phyloP scores from a whole-genome alignment of 2,797 vertebrate genomes.

The Gallinago nigripennis region DNA sequence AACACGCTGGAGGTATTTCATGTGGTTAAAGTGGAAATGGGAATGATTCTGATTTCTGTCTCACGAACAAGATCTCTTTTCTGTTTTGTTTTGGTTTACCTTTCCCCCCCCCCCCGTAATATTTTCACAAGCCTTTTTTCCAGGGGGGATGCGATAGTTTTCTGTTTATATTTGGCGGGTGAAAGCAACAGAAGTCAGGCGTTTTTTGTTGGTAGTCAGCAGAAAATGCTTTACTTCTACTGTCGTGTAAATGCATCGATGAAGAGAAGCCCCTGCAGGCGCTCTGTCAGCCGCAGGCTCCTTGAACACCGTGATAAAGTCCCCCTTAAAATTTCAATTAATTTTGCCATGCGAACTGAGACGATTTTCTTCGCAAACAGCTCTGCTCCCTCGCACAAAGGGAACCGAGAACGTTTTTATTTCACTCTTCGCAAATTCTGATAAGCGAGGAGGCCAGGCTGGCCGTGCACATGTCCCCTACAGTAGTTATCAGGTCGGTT shows the following conservation, averaged over 20 bases:
- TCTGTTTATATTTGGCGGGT: neutral
- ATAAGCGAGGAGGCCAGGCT: neutral
- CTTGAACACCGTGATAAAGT: neutral
- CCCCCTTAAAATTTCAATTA: neutral
- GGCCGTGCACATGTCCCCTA: neutral
- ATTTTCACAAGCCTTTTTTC: neutral
- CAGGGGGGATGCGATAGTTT: neutral
- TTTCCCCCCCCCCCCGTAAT: neutral
- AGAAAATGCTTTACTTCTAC: neutral
- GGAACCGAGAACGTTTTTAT: neutral
- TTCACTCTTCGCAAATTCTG: neutral
- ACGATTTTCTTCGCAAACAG: neutral
- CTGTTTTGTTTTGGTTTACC: neutral
- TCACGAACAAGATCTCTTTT: neutral
- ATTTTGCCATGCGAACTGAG: neutral
- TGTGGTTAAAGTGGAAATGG: neutral
- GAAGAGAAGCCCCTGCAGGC: neutral
- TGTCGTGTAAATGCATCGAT: neutral
- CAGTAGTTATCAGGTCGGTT: neutral
- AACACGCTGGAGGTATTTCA: neutral
- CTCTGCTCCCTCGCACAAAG: neutral
- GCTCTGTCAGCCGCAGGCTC: neutral
- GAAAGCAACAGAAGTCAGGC: neutral
- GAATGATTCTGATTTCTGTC: neutral
- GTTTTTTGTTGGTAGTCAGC: neutral